Base-by-base conservation (phyloP, 2,888 invertebrate species). In the Rhagophthalmus giganteus region DNA sequence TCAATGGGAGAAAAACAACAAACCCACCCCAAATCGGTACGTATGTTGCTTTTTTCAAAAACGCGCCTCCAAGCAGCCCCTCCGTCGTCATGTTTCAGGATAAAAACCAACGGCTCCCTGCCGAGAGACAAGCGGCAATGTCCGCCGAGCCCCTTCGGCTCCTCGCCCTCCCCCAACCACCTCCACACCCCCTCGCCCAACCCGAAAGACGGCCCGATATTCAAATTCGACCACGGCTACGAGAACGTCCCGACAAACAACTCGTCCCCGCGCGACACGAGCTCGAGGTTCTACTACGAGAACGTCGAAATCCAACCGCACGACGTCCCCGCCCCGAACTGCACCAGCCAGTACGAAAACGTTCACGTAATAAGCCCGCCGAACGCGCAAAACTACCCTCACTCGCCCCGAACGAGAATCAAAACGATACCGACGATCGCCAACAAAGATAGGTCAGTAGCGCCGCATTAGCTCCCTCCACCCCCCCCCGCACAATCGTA, bases 81-180 rank as follows among this genome's bases (percentile, higher is more conserved):
- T n/a, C n/a, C n/a, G n/a, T n/a, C n/a, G n/a, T n/a, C n/a, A n/a
- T n/a, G n/a, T 73, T 71, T 6, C 76, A 86, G 90, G 62, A 94
- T 94, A 47, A 94, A 90, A 70, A 94, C 94, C 0, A 94, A 94
- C 67, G 94, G 94, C 0, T 93, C 93, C 0, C 74, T 94, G 31
- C 91, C 94, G 0, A 76, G 89, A 11, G 88, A 88, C 59, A 80
- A 79, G 62, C 74, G 80, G 10, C 75, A 73, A 39, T 71, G 74
- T 59, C 75, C 75, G 1, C 74, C 75, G 0, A 72, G 51, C 34
- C 42, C 58, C 1, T 33, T 51, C 9, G 37, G 27, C 27, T 46
- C 58, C 1, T 38, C 51, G 10, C 51, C 42, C n/a, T 63, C 64
- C 1, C 61, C 63, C 5, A 51, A 34, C n/a, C 54, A 55, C 25